Evolutionary conservation across 1,140 invertebrate species (phyloP).

Genomic region (Lordiphosa stackelbergi): DNA sequence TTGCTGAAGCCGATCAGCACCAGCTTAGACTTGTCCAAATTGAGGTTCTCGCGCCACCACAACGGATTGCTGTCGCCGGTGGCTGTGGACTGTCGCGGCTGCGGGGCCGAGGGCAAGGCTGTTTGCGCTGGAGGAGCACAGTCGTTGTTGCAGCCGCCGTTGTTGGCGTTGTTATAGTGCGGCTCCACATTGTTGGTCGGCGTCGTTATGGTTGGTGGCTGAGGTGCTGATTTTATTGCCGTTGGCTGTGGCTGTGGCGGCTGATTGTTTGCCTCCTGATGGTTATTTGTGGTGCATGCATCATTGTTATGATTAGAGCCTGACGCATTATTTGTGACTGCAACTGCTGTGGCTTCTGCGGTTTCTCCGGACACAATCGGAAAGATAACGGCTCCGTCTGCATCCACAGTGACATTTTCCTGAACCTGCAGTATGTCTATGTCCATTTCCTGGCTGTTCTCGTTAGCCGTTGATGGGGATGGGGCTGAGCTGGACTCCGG

Average conservation of each 20-base stretch:
- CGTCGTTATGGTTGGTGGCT: conserved; percentile 9
- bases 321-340: conserved; percentile 29
- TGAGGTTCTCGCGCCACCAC: conserved; percentile 78
- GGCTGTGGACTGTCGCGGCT: conserved; percentile 18
- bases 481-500: conserved; percentile 44
- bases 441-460: conserved; percentile 78
- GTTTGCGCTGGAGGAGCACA: conserved; percentile 31
- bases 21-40: conserved; percentile 79
- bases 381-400: conserved; percentile 66
- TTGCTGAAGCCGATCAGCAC: conserved; percentile 92
- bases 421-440: conserved; percentile 79
- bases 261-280: conserved; percentile 42
- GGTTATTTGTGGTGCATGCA: conserved; percentile 22
- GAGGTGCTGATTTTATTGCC: conserved; percentile 11
- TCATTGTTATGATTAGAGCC: conserved; percentile 39
- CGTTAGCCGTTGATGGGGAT: conserved; percentile 41
- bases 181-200: conserved; percentile 55
- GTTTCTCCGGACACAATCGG: conserved; percentile 38
- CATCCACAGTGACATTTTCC: conserved; percentile 74
- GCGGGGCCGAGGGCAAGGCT: conserved; percentile 24
- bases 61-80: conserved; percentile 64
- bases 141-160: conserved; percentile 43
- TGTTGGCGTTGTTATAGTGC: conserved; percentile 37
- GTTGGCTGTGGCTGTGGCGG: conserved; percentile 25
- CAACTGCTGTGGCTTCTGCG: conserved; percentile 17